A percentile compares a stretch with the other conserved stretches of the same genome.
Evolutionary conservation across 2,888 invertebrate genomes (phyloP).

Genomic region (Ctena decussata): DNA sequence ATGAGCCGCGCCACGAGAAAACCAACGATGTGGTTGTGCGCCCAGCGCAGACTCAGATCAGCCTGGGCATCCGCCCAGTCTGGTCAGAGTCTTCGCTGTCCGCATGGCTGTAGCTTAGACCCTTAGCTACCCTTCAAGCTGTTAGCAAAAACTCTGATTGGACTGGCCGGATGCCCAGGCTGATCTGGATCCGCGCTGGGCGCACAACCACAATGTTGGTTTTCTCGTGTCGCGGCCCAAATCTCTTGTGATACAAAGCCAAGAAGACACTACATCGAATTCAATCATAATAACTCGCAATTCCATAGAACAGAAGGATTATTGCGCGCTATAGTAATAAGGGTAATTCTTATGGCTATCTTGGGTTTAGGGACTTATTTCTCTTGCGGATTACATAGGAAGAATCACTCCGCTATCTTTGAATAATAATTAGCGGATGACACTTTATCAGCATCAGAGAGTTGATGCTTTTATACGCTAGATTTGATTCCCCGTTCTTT

Average conservation of each 20-base stretch:
- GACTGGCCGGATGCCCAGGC: too few species aligned
- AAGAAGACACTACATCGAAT: background rate
- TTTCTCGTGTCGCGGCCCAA: too few species aligned
- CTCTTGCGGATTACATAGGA: conserved; percentile 16
- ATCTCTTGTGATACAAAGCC: background rate
- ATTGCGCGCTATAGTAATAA: conserved; percentile 47
- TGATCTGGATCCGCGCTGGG: too few species aligned
- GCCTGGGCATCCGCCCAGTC: too few species aligned
- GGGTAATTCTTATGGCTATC: conserved; percentile 32
- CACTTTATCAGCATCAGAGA: conserved; percentile 50
- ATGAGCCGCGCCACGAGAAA: too few species aligned
- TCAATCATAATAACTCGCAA: conserved; percentile 6
- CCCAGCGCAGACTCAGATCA: too few species aligned
- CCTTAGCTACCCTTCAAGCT: too few species aligned
- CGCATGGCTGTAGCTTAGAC: too few species aligned
- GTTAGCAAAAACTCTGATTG: too few species aligned
- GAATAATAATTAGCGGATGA: conserved; percentile 36
- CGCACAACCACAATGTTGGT: too few species aligned
- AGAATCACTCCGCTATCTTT: conserved; percentile 54
- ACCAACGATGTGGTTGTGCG: too few species aligned
- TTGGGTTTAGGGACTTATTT: conserved; percentile 11
- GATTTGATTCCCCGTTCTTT: conserved; percentile 26
- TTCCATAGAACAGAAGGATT: conserved; percentile 53
- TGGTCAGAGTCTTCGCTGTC: too few species aligned
- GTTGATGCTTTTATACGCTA: conserved; percentile 42